Percentiles rank a stretch among this genome's conserved stretches.
Conservation (phyloP, 2,888 invertebrate species). For the Mactromeris polynyma region DNA sequence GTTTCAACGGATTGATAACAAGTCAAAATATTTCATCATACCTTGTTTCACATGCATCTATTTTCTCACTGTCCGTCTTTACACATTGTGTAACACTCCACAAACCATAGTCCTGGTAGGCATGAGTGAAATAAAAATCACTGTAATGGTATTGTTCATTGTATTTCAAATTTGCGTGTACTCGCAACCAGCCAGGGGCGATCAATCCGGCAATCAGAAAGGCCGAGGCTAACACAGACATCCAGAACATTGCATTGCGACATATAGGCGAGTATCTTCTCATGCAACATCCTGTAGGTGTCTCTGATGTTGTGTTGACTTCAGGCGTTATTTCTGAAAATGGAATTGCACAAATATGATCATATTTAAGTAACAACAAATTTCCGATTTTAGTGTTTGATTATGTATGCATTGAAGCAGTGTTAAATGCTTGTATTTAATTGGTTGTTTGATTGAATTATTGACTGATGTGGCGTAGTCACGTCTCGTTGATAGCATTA, state of each 20-base stretch:
- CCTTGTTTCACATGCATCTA: background rate
- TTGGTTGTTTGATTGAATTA: too few species aligned
- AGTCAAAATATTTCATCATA: too few species aligned
- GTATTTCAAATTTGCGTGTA: background rate
- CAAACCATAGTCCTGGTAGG: background rate
- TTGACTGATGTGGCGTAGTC: too few species aligned
- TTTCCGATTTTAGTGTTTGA: too few species aligned
- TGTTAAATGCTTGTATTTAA: too few species aligned
- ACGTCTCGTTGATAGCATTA: too few species aligned
- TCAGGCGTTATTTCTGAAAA: background rate
- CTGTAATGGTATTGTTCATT: background rate
- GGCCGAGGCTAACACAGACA: background rate
- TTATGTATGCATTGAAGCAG: too few species aligned
- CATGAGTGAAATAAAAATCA: background rate
- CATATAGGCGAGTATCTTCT: background rate
- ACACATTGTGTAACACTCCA: background rate
- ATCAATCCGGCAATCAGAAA: background rate
- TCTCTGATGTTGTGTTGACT: background rate
- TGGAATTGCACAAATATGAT: background rate
- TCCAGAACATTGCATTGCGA: background rate
- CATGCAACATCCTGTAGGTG: background rate
- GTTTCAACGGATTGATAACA: too few species aligned
- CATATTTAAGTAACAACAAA: too few species aligned
- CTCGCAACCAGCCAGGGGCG: background rate
- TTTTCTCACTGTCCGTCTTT: background rate